A percentile compares a stretch with the other conserved stretches of the same genome.
Conservation (phyloP, 2,113 vertebrate species). For the Sceloporus undulatus region DNA sequence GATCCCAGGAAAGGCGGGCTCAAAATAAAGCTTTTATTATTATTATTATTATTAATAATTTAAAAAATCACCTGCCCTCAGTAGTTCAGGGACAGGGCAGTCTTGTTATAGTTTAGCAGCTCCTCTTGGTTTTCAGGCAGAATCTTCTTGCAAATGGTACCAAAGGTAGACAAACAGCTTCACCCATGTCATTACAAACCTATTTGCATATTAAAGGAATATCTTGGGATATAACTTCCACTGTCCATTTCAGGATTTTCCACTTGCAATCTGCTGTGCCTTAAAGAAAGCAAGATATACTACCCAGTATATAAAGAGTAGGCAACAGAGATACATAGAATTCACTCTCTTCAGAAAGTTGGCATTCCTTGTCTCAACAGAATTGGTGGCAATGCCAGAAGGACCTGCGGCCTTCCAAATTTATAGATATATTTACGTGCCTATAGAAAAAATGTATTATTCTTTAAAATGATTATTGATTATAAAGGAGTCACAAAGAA, state of each 20-base stretch:
- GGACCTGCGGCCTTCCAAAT: no score
- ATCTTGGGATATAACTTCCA: not conserved
- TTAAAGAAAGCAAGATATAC: no score
- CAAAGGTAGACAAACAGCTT: not conserved
- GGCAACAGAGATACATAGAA: not conserved
- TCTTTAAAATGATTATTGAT: no score
- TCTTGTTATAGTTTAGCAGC: not conserved
- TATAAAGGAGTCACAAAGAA: no score
- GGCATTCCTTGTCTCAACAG: not conserved
- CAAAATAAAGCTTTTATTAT: no score
- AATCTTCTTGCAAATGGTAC: not conserved
- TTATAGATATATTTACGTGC: no score
- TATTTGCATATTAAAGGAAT: not conserved
- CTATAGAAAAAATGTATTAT: no score
- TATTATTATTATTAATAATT: no score
- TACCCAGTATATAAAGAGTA: not conserved
- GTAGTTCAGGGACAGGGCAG: not conserved
- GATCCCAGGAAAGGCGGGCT: no score
- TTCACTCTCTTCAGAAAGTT: not conserved
- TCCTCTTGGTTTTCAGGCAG: not conserved
- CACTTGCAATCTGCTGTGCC: not conserved
- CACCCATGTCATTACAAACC: not conserved
- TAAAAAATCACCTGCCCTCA: not conserved
- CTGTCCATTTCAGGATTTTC: not conserved
- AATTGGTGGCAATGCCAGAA: no score